phyloP scores from a whole-genome alignment of 2,888 invertebrate species.

The Drosophila paracracens region DNA sequence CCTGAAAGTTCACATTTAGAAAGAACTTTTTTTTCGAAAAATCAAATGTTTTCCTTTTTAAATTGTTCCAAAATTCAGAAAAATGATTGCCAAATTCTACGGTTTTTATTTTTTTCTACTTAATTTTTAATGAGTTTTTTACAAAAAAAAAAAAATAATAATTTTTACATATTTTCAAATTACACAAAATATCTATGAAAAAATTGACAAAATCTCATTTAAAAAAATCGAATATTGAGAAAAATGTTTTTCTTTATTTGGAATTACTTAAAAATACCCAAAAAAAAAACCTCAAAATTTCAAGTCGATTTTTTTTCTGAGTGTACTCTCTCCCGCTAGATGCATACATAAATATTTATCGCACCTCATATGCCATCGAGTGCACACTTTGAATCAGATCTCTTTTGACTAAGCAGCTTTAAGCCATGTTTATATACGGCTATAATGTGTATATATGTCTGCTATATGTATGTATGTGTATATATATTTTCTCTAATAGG shows the following conservation, averaged over 20 bases:
- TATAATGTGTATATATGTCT: slow-evolving; percentile 27
- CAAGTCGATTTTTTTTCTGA: not conserved
- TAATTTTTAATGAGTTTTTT: not conserved
- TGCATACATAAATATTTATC: slow-evolving; percentile 3
- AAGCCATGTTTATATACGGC: slow-evolving; percentile 18
- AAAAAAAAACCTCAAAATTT: not conserved
- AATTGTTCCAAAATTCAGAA: not conserved
- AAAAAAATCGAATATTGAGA: no score
- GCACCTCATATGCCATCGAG: slow-evolving; percentile 32
- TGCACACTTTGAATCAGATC: slow-evolving; percentile 43
- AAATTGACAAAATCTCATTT: no score
- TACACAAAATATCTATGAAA: no score
- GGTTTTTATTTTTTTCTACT: not conserved
- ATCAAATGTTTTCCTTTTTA: not conserved
- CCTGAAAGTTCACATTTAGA: not conserved
- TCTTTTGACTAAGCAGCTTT: slow-evolving; percentile 5
- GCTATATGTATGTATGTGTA: slow-evolving; percentile 37
- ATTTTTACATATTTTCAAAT: no score
- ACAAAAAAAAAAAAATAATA: no score
- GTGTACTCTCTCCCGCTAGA: not conserved
- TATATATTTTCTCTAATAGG: slow-evolving; percentile 81
- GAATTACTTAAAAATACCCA: no score
- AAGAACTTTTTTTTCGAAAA: no score
- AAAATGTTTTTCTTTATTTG: no score
- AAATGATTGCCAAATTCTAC: not conserved